Evolutionary conservation across 2,113 vertebrate genomes (phyloP), one percentile per base, ranked within the genome.

Genomic region (Salminus brasiliensis): DNA sequence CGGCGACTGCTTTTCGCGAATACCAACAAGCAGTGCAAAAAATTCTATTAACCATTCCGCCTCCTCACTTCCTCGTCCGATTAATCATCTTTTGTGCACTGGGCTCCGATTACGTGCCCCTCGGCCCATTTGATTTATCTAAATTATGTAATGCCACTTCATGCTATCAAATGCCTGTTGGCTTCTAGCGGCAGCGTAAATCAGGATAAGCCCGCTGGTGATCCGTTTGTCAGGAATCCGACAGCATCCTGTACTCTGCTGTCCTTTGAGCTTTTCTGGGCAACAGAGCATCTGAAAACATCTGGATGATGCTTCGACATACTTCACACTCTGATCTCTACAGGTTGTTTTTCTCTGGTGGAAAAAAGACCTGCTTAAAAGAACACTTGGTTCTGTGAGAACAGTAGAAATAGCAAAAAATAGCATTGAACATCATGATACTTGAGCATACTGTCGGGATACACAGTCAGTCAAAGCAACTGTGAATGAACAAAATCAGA

Each of bases 141-240:
- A n/a, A 70, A 47, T 60, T 78, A 60, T 78, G 41, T 36, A 78
- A 70, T 32, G 41, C 55, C 60, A 55, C 41, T 41, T 15, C 15
- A 30, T 39, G 16, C 16, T 45, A 57, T 23, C 66, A 45, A 59
- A 45, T 69, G 53, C 30, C 66, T 47, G 34, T 21, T 45, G 67
- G 67, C 76, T 12, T 47, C 52, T 23, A 70, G 53, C 41, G 72
- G 57, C 41, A 39, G 41, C n/a, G 36, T 52, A 67, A 65, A 62
- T 65, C 36, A 60, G 55, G 71, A 63, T 71, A 53, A 65, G 57
- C 23, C 41, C 27, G 32, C 5, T 72, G 77, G 71, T 36, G 62
- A 78, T 34, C 11, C 25, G 43, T 63, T 79, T 62, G 41, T 36
- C 39, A 79, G 16, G 62, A 49, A 52, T 59, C 65, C 29, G 53